These are phyloP conservation scores for Macrosteles quadrilineatus DNA, from an alignment of 1,140 invertebrate species.

Conservation along the genomic window DNA sequence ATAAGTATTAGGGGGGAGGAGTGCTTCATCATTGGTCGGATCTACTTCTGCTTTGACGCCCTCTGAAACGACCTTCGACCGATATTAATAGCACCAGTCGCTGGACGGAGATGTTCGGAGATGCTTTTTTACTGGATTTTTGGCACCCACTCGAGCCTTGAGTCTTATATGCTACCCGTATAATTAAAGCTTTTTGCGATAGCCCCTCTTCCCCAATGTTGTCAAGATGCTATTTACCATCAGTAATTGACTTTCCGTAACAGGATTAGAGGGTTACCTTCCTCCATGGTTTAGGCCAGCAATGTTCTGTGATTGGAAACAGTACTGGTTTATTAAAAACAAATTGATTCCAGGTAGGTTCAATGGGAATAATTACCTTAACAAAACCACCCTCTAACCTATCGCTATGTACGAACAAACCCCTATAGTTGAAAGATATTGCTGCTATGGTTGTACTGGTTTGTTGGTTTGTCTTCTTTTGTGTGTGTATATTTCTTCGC, in stretches of 20 bases:
- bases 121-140: background rate
- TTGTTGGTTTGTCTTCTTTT: no score
- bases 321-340: no score
- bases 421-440: no score
- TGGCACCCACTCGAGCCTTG: background rate
- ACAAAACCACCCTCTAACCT: no score
- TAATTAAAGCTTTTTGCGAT: slow-evolving; percentile 6
- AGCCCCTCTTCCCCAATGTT: background rate
- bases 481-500: no score
- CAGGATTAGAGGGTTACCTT: background rate
- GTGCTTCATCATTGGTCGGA: slow-evolving; percentile 12
- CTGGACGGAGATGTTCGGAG: background rate
- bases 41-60: slow-evolving; percentile 17
- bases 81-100: slow-evolving; percentile 22
- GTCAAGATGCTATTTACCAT: background rate
- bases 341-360: no score
- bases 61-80: background rate
- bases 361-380: no score
- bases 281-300: no score
- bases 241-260: background rate
- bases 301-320: no score
- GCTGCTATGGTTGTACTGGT: no score
- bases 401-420: no score
- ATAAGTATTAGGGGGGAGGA: background rate
- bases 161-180: background rate